Conservation (phyloP, 2,113 vertebrate genomes). For the Corythornis cristatus region DNA sequence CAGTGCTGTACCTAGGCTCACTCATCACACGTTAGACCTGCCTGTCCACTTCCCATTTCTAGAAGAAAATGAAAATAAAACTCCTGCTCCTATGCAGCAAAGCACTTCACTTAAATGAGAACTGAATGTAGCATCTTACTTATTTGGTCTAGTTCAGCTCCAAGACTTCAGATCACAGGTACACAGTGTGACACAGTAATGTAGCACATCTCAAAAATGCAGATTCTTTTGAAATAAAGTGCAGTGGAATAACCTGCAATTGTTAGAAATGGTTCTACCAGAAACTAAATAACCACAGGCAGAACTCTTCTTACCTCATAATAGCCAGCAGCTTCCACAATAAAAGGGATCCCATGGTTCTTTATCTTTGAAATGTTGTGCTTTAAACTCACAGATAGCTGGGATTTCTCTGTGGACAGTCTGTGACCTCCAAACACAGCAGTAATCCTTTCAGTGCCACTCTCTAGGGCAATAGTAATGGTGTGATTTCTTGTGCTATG, state of each 20-base stretch:
- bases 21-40: background rate
- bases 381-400: slow-evolving; percentile 59
- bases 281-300: background rate
- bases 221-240: background rate
- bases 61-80: background rate
- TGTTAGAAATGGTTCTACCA: background rate
- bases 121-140: background rate
- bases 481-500: slow-evolving; percentile 30
- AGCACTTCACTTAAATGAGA: background rate
- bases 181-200: background rate
- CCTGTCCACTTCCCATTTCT: background rate
- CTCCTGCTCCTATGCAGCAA: background rate
- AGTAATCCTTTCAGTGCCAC: slow-evolving; percentile 55
- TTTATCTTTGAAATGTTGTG: slow-evolving; percentile 72
- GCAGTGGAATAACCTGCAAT: background rate
- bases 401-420: background rate
- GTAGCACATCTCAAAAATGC: background rate
- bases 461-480: slow-evolving; percentile 56
- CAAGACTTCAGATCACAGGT: background rate
- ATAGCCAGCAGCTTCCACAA: slow-evolving; percentile 64
- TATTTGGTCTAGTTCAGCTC: background rate
- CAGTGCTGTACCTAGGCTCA: background rate
- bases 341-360: slow-evolving; percentile 66
- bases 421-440: slow-evolving; percentile 58
- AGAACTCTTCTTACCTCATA: slow-evolving; percentile 73